phyloP scores from a whole-genome alignment of 1,140 invertebrate species.

The Euura lappo region DNA sequence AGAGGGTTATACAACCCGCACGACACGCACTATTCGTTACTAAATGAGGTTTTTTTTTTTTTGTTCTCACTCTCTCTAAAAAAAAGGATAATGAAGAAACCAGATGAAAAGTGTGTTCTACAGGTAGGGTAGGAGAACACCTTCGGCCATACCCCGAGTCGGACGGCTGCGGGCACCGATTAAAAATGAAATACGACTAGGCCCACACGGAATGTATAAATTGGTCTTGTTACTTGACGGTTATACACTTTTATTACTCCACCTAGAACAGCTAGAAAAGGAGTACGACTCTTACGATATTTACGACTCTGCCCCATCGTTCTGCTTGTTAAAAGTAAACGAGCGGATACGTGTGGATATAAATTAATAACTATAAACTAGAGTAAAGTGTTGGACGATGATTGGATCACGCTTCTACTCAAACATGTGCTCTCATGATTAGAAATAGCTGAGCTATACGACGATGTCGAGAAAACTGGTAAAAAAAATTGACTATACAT shows the following conservation, averaged over 20 bases:
- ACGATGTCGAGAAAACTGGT: too few species aligned
- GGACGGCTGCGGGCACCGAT: background rate
- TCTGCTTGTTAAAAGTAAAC: background rate
- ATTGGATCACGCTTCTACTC: too few species aligned
- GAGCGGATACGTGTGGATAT: background rate
- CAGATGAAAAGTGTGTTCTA: background rate
- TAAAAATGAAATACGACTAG: conserved; percentile 7
- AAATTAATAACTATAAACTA: background rate
- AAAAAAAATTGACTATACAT: too few species aligned
- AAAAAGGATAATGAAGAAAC: background rate
- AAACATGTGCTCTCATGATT: too few species aligned
- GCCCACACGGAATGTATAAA: conserved; percentile 5
- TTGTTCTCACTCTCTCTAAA: too few species aligned
- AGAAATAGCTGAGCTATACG: too few species aligned
- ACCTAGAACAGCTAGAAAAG: background rate
- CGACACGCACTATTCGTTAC: too few species aligned
- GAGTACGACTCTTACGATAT: background rate
- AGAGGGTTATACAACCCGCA: too few species aligned
- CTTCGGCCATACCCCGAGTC: background rate
- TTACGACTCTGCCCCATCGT: background rate
- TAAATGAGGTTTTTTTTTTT: too few species aligned
- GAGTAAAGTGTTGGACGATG: too few species aligned
- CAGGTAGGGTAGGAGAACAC: background rate
- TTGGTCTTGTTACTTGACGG: conserved; percentile 4
- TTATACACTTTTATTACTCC: background rate